These are phyloP conservation scores for Centropristis striata DNA, from an alignment of 2,113 vertebrate species.

Conservation along the genomic window DNA sequence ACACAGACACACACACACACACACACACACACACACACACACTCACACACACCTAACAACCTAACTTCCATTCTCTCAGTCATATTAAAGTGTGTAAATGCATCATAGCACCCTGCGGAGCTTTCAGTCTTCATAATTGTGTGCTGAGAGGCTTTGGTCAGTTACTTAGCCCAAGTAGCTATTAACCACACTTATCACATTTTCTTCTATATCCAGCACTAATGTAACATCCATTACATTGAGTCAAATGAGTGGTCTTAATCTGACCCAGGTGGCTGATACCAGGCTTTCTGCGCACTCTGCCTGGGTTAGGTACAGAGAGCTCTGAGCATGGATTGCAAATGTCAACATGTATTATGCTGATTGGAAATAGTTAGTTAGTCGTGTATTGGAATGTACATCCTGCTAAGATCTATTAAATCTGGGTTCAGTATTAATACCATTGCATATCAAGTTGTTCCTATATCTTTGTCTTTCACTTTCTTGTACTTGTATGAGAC, in stretches of 20 bases:
- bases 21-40: not conserved
- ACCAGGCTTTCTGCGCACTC: constrained; percentile 10
- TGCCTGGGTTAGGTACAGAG: not conserved
- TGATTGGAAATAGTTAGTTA: not conserved
- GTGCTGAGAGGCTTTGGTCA: constrained; percentile 34
- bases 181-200: constrained; percentile 44
- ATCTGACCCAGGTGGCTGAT: constrained; percentile 35
- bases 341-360: not conserved
- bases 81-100: constrained; percentile 43
- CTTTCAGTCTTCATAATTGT: constrained; percentile 46
- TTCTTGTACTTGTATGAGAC: not conserved
- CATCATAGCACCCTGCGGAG: constrained; percentile 17
- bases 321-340: not conserved
- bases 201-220: constrained; percentile 12
- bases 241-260: constrained; percentile 27
- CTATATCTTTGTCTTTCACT: not conserved
- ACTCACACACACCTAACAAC: not conserved
- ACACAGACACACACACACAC: not conserved
- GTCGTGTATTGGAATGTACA: not conserved
- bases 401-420: not conserved
- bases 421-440: not conserved
- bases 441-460: not conserved
- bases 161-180: constrained; percentile 49
- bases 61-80: not conserved
- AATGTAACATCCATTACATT: constrained; percentile 38